These are phyloP conservation scores for Spheniscus mendiculus DNA, from an alignment of 2,113 vertebrate genomes.

Conservation along the genomic window DNA sequence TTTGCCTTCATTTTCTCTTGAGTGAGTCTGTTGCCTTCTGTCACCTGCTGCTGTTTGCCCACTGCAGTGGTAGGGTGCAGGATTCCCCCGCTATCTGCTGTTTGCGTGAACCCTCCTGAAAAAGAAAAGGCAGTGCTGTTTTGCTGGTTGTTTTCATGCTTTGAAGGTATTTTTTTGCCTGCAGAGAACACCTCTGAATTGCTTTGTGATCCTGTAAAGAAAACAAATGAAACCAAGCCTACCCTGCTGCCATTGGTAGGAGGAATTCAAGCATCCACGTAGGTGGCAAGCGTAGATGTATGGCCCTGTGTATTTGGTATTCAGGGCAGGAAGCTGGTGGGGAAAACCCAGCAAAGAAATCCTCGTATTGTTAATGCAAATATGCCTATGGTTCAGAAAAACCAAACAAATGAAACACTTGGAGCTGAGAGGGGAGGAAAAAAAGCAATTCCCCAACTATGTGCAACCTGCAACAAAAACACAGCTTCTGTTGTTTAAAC, in stretches of 20 bases:
- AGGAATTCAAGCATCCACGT: neutral
- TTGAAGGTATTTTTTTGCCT: neutral
- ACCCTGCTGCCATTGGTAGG: neutral
- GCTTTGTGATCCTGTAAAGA: neutral
- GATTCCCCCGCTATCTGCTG: neutral
- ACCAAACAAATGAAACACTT: neutral
- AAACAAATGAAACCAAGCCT: neutral
- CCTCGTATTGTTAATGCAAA: neutral
- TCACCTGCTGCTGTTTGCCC: neutral
- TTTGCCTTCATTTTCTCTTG: neutral
- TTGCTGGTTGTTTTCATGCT: neutral
- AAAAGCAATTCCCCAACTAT: neutral
- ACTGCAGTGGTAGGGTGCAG: neutral
- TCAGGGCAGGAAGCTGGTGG: neutral
- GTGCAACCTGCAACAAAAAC: neutral
- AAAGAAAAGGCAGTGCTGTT: neutral
- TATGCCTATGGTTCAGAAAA: neutral
- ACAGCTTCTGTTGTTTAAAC: neutral
- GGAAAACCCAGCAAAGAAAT: conserved; percentile 11
- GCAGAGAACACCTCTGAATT: conserved; percentile 6
- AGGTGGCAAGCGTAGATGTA: neutral
- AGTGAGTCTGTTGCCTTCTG: neutral
- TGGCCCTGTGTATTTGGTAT: neutral
- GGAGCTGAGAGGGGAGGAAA: neutral
- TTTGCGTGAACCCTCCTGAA: neutral